Evolutionary conservation across 1,140 invertebrate genomes (phyloP), one percentile per base, ranked within the genome.

Genomic region (Archivesica marissinica): DNA sequence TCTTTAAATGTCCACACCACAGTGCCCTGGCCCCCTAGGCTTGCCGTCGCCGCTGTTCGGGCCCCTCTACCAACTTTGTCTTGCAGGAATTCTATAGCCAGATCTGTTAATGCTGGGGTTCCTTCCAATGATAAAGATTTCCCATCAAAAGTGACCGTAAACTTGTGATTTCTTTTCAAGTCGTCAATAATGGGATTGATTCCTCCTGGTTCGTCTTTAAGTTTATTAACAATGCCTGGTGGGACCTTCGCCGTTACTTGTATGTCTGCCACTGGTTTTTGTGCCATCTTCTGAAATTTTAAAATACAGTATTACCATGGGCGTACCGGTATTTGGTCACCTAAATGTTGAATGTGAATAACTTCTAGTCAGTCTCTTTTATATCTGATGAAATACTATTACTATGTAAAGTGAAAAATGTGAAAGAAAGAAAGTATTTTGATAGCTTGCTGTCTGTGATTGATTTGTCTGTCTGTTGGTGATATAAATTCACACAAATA

Each of bases 1-100:
- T 25, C 56, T 64, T 17, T 41, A 35, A 38, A 77, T 30, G 50
- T 41, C 76, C 76, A 78, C 15, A n/a, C n/a, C 0, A 78, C 35
- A 6, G 52, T 41, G 9, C 54, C 54, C 20, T 64, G 30, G 0
- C n/a, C 56, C 6, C 54, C 76, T 30, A 59, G 13, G 28, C 20
- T n/a, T 33, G 25, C 47, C 15, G 9, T 25, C 17, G 9, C 25
- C 0, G 33, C 9, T n/a, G n/a, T n/a, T n/a, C n/a, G n/a, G 20
- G 0, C 0, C 28, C n/a, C 20, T 52, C 2, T 64, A 28, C 41
- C 52, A 9, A 20, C 41, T 30, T 30, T 64, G n/a, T 6, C 25
- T 1, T 61, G 3, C 33, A 61, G 30, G 2, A 44, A 2, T 28
- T 78, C 54, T 13, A 59, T 39, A 20, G 41, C 72, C 30, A 44